Evolutionary conservation across 2,888 invertebrate genomes (phyloP).

Genomic region (Hypselothyrea guttata): DNA sequence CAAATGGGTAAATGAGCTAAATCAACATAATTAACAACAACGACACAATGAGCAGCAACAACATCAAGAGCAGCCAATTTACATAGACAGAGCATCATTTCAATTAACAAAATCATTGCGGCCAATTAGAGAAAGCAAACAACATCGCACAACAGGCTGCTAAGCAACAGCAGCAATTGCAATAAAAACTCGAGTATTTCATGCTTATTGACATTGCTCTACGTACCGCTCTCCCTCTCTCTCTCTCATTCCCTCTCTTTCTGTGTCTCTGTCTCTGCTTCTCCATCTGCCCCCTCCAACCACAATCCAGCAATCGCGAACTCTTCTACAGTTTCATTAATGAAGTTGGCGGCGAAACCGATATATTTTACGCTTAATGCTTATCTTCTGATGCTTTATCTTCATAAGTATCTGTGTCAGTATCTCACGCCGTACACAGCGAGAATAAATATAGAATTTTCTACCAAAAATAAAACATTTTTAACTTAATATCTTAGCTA

Average conservation of each 20-base stretch:
- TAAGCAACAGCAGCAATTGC: slow-evolving; percentile 8
- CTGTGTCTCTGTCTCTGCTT: too few species aligned
- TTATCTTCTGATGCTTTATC: too few species aligned
- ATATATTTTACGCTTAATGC: too few species aligned
- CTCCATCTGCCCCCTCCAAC: too few species aligned
- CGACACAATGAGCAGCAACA: neutral
- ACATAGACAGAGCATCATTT: slow-evolving; percentile 44
- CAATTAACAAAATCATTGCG: slow-evolving; percentile 62
- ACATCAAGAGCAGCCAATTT: slow-evolving; percentile 24
- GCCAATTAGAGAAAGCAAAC: slow-evolving; percentile 66
- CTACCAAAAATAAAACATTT: too few species aligned
- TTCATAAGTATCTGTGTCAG: too few species aligned
- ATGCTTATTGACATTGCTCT: slow-evolving; percentile 19
- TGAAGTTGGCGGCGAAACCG: neutral
- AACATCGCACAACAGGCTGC: slow-evolving; percentile 27
- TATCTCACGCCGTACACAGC: too few species aligned
- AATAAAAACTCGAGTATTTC: slow-evolving; percentile 19
- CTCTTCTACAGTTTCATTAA: neutral
- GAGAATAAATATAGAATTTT: too few species aligned
- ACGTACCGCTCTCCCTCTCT: too few species aligned
- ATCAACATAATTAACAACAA: slow-evolving; percentile 39
- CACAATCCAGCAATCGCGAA: neutral
- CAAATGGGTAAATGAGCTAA: slow-evolving; percentile 41
- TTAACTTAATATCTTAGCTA: too few species aligned
- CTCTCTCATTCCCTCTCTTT: too few species aligned